These are phyloP conservation scores for Galagoides demidoff DNA, from an alignment of 2,797 vertebrate species.

Conservation along the genomic window DNA sequence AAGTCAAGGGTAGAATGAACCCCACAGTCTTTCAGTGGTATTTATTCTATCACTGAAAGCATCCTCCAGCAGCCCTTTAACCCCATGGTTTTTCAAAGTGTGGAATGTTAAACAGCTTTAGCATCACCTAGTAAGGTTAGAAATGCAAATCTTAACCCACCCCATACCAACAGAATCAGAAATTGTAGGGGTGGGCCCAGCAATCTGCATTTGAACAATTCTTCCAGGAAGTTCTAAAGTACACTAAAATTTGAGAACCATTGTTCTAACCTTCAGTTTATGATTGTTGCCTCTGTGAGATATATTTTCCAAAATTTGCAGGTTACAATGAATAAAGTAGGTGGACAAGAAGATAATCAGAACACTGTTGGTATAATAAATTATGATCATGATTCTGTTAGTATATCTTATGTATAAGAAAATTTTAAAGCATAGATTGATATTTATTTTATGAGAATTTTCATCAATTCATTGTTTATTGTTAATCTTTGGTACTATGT, in stretches of 20 bases:
- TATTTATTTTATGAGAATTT: slow-evolving; percentile 15
- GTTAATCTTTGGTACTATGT: slow-evolving; percentile 43
- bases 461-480: slow-evolving; percentile 6
- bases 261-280: slow-evolving; percentile 8
- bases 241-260: slow-evolving; percentile 31
- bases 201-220: background rate
- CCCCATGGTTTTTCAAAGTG: background rate
- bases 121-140: background rate
- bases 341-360: slow-evolving; percentile 44
- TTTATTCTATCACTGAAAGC: background rate
- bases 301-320: slow-evolving; percentile 42
- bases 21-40: background rate
- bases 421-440: background rate
- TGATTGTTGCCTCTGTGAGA: slow-evolving; percentile 17
- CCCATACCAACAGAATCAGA: background rate
- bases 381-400: background rate
- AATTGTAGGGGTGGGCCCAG: background rate
- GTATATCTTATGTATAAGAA: background rate
- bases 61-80: background rate
- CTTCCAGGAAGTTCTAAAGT: background rate
- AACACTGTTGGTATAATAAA: background rate
- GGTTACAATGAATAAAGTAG: slow-evolving; percentile 14
- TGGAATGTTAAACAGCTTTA: background rate
- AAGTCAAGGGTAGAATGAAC: background rate
- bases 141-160: slow-evolving; percentile 13